phyloP scores from a whole-genome alignment of 2,888 invertebrate species.

The Drosophila prostipennis region DNA sequence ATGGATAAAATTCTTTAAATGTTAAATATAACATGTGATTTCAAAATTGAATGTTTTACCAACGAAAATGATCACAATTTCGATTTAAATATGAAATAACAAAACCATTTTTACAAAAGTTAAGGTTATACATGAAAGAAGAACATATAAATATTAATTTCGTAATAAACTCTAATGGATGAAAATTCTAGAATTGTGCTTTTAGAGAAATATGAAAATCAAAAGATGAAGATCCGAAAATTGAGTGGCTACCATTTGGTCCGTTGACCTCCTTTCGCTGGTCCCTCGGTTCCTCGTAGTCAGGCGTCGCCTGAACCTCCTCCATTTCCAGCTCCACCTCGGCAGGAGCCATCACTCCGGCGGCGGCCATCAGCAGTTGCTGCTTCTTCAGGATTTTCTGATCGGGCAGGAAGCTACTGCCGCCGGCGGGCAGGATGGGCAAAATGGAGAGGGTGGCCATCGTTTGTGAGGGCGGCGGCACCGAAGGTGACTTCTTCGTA shows the following conservation, averaged over 20 bases:
- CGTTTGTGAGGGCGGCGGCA: conserved; percentile 64
- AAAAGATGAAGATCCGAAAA: conserved; percentile 2
- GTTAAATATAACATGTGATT: no score
- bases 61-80: no score
- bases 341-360: conserved; percentile 59
- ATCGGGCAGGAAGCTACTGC: conserved; percentile 77
- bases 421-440: conserved; percentile 62
- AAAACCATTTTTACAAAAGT: no score
- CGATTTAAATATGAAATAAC: no score
- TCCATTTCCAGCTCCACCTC: conserved; percentile 36
- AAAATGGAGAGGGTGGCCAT: conserved; percentile 45
- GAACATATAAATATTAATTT: no score
- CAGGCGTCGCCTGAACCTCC: conserved; percentile 19
- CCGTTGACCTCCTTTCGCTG: conserved; percentile 35
- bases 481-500: conserved; percentile 82
- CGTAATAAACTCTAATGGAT: not conserved
- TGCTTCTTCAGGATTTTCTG: conserved; percentile 80
- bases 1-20: not conserved
- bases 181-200: not conserved
- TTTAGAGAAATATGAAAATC: not conserved
- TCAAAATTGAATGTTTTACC: no score
- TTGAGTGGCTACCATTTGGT: conserved; percentile 45
- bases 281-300: conserved; percentile 18
- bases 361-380: conserved; percentile 77
- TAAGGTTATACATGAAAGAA: no score